Evolutionary conservation across 1,140 invertebrate species (phyloP).

Genomic region (Brachionus rubens): DNA sequence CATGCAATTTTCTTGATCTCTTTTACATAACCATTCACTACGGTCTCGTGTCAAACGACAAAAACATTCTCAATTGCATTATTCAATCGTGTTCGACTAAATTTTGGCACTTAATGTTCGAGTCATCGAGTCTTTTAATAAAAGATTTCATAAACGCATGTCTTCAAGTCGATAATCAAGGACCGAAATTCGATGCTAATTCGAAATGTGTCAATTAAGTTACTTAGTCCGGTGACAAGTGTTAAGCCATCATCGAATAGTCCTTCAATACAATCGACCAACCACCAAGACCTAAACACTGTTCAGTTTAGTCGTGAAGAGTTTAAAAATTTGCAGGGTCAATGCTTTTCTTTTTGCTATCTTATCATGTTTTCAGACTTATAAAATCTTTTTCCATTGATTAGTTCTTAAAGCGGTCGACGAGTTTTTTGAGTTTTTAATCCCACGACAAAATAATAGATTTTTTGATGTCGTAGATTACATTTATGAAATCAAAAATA

Average conservation of each 20-base stretch:
- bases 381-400: too few relatives aligned
- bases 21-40: slow-evolving; percentile 84
- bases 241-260: background rate
- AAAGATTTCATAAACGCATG: slow-evolving; percentile 83
- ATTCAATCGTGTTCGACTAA: slow-evolving; percentile 72
- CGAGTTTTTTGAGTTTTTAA: too few relatives aligned
- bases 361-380: too few relatives aligned
- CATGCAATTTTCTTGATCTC: slow-evolving; percentile 70
- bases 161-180: slow-evolving; percentile 74
- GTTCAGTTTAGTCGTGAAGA: background rate
- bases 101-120: slow-evolving; percentile 79
- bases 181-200: slow-evolving; percentile 83
- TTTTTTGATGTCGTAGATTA: too few relatives aligned
- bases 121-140: slow-evolving; percentile 79
- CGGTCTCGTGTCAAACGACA: slow-evolving; percentile 66
- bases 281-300: background rate
- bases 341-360: too few relatives aligned
- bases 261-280: background rate
- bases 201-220: slow-evolving; percentile 74
- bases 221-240: background rate
- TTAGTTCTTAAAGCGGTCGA: too few relatives aligned
- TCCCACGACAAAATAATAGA: too few relatives aligned
- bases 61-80: slow-evolving; percentile 62
- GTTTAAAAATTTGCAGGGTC: slow-evolving; percentile 41
- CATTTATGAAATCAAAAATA: too few relatives aligned